Evolutionary conservation across 2,888 invertebrate genomes (phyloP), one percentile per base, ranked within the genome.

Genomic region (Lasioglossum calceatum): DNA sequence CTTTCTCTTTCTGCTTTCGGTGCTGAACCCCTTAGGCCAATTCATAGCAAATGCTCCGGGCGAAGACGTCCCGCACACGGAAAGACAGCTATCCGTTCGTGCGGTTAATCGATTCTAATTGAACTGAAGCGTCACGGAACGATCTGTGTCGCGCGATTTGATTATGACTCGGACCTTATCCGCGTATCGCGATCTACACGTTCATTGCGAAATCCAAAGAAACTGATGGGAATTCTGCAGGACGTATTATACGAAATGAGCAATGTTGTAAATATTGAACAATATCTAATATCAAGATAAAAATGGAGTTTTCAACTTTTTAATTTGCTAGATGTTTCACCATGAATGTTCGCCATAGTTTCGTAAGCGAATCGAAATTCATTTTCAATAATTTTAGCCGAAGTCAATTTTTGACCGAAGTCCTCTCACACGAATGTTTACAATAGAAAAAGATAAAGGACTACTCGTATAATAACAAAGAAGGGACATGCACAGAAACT

Each of bases 71-170:
- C 27, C 12, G 58, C 42, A 2, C 19, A 76, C 70, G 27, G 50
- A 42, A 47, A 42, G 36, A 70, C 73, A 67, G 23, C 74, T 42
- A 82, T 64, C 36, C 23, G n/a, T 75, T 36, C n/a, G 32, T 42
- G 72, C 42, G 27, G 71, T 78, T 85, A 61, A 77, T 58, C 74
- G 74, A 58, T 47, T 78, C 47, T 76, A 79, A 85, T 83, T 64
- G 78, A 83, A 78, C 27, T 27, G 54, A 42, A 67, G 61, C 67
- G 44, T 73, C 77, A 44, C 81, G 73, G 73, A 85, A 75, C 23
- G n/a, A 77, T 77, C 19, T 8, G 8, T 32, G 76, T 19, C 19
- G 32, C 54, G n/a, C 76, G 58, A 81, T 42, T 39, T 2, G 42
- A 84, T 73, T 84, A 61, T 58, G 42, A 32, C 50, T 80, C n/a